These are phyloP conservation scores for Allygus modestus DNA, from an alignment of 2,888 invertebrate genomes.

Conservation along the genomic window DNA sequence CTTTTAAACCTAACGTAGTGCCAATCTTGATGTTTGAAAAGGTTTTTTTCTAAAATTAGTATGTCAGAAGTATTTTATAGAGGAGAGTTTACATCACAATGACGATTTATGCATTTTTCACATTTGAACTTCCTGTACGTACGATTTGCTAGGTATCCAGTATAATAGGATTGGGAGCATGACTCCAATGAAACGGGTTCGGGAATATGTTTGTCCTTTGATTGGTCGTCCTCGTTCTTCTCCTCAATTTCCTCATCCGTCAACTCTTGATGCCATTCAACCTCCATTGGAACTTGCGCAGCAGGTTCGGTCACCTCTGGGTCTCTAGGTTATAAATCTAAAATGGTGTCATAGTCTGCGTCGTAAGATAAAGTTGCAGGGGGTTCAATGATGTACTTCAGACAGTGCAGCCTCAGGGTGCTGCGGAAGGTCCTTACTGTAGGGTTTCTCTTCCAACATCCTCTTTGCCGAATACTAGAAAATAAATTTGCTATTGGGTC, in stretches of 20 bases:
- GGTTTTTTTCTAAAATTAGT: neutral
- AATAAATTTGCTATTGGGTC: constrained; percentile 70
- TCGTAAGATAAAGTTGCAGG: constrained; percentile 47
- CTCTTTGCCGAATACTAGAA: constrained; percentile 67
- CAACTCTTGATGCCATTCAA: neutral
- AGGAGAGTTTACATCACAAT: neutral
- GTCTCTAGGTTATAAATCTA: constrained; percentile 8
- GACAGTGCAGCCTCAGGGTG: neutral
- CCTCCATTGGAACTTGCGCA: neutral
- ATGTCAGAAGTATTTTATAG: neutral
- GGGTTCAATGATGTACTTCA: constrained; percentile 37
- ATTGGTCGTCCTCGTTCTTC: neutral
- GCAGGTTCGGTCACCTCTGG: neutral
- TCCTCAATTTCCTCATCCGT: neutral
- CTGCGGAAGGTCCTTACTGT: constrained; percentile 64
- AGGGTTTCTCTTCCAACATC: constrained; percentile 68
- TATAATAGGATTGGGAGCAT: constrained; percentile 61
- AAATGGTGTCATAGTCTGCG: constrained; percentile 59
- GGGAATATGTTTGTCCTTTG: neutral
- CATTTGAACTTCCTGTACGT: constrained; percentile 56
- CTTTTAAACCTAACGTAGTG: neutral
- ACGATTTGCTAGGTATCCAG: constrained; percentile 60
- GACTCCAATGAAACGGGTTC: constrained; percentile 46
- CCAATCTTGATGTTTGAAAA: constrained; percentile 41
- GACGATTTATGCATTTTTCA: constrained; percentile 22